Base-by-base conservation (phyloP, 2,888 invertebrate genomes). In the Ommatoiulus sabulosus region DNA sequence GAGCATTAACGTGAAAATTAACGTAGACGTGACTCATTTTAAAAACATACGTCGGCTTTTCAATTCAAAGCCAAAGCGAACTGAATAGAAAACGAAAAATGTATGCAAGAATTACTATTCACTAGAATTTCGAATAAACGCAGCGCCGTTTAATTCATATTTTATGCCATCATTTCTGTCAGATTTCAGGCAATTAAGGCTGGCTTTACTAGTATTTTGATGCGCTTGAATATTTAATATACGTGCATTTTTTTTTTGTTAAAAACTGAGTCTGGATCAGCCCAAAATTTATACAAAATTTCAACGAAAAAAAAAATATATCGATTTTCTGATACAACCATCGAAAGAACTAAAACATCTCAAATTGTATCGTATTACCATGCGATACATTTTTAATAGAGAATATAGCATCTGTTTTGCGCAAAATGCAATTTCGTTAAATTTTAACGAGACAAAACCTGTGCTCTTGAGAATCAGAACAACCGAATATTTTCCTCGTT, bases 1-100 rank as follows among this genome's bases (percentile, higher is more conserved):
- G 63, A 63, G 20, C 63, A 63, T 63, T 20, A 63, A 63, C 63
- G 20, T 20, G 63, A 63, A 63, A 63, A 63, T 63, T 63, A 63
- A 20, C 20, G 20, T 5, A 52, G 8, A 63, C 63, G 63, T 63
- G 63, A 63, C 63, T 63, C 63, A 63, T 63, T 63, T 63, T 63
- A 20, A 63, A 63, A 20, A 4, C n/a, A 7, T 20, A 20, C 63
- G 20, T 20, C 20, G 20, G 20, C 20, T 63, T 63, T 63, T 63
- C 3, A n/a, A 63, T 63, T n/a, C 20, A 5, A 63, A 63, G 15
- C n/a, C n/a, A n/a, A n/a, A n/a, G n/a, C n/a, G n/a, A n/a, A n/a
- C n/a, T n/a, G n/a, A n/a, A n/a, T n/a, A n/a, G n/a, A n/a, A n/a
- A n/a, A n/a, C n/a, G 63, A 4, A 5, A 15, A 20, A 63, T 63